These are phyloP conservation scores for Alloplasta piceator DNA, from an alignment of 2,888 invertebrate genomes.

Conservation along the genomic window DNA sequence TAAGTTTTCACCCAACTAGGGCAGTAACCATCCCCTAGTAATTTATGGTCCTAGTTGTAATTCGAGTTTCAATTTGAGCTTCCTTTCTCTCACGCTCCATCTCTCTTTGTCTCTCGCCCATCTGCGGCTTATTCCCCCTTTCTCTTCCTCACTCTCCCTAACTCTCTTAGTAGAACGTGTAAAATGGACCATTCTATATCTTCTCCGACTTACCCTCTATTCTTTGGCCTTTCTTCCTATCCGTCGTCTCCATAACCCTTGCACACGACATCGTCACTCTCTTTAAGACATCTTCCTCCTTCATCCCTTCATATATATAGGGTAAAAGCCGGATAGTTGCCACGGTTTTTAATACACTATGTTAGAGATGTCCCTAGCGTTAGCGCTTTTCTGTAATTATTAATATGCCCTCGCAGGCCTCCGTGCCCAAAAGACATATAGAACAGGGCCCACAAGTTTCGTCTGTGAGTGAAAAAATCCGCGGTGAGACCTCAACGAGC, in stretches of 20 bases:
- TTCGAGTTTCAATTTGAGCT: slow-evolving; percentile 76
- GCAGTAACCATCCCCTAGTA: slow-evolving; percentile 73
- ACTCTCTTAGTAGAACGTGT: neutral
- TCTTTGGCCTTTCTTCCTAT: slow-evolving; percentile 27
- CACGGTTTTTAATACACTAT: no score
- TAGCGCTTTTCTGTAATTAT: no score
- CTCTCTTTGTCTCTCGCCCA: slow-evolving; percentile 33
- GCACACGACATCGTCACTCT: slow-evolving; percentile 20
- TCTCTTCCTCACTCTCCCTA: slow-evolving; percentile 10
- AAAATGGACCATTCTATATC: slow-evolving; percentile 37
- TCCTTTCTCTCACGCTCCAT: slow-evolving; percentile 47
- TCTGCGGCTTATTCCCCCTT: slow-evolving; percentile 42
- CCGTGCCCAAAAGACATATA: no score
- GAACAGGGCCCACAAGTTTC: no score
- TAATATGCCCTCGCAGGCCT: no score
- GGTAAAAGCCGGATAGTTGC: slow-evolving; percentile 13
- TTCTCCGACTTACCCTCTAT: slow-evolving; percentile 6
- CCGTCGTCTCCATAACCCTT: slow-evolving; percentile 10
- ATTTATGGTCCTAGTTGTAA: slow-evolving; percentile 77
- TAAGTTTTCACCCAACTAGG: slow-evolving; percentile 74
- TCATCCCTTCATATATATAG: neutral
- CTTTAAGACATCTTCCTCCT: slow-evolving; percentile 8
- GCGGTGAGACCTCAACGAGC: no score
- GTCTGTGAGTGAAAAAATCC: no score
- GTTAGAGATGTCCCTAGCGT: no score